Percentiles rank a stretch among this genome's conserved stretches.
phyloP scores from a whole-genome alignment of 2,888 invertebrate species.

The Drosophila ezoana region DNA sequence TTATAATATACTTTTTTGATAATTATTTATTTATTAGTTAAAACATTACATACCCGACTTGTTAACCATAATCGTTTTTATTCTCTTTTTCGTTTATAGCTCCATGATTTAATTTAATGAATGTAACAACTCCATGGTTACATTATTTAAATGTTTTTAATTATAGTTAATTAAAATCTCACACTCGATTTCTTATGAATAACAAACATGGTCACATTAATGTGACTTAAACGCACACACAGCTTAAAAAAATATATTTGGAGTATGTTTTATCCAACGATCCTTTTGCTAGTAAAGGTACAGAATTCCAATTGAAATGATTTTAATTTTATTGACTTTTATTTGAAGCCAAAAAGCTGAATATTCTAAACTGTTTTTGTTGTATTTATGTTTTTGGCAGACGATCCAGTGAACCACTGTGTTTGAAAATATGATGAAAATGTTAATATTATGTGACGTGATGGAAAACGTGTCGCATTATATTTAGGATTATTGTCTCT shows the following conservation, averaged over 20 bases:
- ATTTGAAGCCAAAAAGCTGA: not conserved
- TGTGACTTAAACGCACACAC: no score
- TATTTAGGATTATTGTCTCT: slow-evolving; percentile 35
- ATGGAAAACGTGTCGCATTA: slow-evolving; percentile 27
- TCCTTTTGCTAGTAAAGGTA: no score
- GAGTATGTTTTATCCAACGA: no score
- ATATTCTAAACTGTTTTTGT: not conserved
- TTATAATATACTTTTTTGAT: not conserved
- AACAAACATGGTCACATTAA: no score
- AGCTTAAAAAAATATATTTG: no score
- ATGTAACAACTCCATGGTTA: no score
- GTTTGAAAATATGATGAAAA: slow-evolving; percentile 23
- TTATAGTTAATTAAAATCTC: not conserved
- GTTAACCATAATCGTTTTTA: not conserved
- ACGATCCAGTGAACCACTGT: slow-evolving; percentile 30
- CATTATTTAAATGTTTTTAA: not conserved
- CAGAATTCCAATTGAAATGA: no score
- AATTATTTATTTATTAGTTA: not conserved
- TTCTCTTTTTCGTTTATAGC: no score
- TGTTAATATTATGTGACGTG: slow-evolving; percentile 39
- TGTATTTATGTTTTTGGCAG: not conserved
- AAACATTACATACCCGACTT: not conserved
- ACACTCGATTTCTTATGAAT: no score
- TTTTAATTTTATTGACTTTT: not conserved
- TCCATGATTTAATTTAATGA: no score